phyloP scores from a whole-genome alignment of 2,888 invertebrate genomes.

The Ormyrus pomaceus region DNA sequence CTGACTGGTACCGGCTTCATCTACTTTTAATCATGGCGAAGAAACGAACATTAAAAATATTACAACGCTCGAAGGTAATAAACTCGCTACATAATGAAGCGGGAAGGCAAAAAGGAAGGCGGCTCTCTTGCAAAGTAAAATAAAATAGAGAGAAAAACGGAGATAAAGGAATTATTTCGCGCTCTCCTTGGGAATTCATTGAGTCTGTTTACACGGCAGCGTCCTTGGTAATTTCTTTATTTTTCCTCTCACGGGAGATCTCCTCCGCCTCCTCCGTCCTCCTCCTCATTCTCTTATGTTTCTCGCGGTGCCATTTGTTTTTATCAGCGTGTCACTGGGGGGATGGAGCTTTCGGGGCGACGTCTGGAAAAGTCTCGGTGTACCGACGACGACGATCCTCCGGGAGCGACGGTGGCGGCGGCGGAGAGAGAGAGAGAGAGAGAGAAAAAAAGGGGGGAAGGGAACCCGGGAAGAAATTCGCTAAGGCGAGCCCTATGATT shows the following conservation, averaged over 20 bases:
- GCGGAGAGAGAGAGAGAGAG: neutral
- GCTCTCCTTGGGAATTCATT: conserved; percentile 65
- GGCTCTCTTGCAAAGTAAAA: conserved; percentile 27
- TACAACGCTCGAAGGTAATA: no score
- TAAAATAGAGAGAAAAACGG: conserved; percentile 14
- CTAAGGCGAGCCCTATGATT: conserved; percentile 64
- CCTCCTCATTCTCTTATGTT: conserved; percentile 54
- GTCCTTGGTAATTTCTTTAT: conserved; percentile 74
- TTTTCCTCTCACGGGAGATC: conserved; percentile 64
- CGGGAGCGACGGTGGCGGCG: conserved; percentile 18
- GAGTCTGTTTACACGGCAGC: conserved; percentile 65
- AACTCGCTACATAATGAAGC: neutral
- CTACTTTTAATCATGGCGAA: no score
- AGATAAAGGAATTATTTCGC: conserved; percentile 56
- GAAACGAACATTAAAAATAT: no score
- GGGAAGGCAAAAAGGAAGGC: neutral
- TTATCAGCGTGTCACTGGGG: conserved; percentile 70
- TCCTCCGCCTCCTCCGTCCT: conserved; percentile 51
- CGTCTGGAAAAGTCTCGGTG: conserved; percentile 27
- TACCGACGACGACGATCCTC: conserved; percentile 37
- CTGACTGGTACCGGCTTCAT: no score
- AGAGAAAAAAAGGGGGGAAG: conserved; percentile 1
- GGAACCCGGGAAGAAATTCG: conserved; percentile 54
- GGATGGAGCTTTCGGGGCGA: conserved; percentile 30
- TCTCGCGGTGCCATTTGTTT: conserved; percentile 73